A percentile compares a stretch with the other conserved stretches of the same genome.
These are phyloP conservation scores for Rhyacichthys aspro DNA, from an alignment of 2,797 vertebrate species.

Conservation along the genomic window DNA sequence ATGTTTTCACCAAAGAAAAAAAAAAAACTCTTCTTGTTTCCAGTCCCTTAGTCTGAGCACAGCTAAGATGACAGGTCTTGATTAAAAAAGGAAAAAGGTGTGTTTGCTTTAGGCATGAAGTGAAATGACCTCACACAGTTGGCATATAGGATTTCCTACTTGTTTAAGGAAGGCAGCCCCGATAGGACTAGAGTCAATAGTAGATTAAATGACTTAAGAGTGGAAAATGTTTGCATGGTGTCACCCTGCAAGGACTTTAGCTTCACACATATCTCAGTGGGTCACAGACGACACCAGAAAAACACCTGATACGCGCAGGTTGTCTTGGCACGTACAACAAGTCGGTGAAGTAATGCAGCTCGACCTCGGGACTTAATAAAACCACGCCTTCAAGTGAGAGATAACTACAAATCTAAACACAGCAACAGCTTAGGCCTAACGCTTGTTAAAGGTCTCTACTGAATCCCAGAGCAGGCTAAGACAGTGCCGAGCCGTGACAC, in stretches of 20 bases:
- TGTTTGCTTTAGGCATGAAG: conserved; percentile 21
- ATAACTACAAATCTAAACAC: conserved; percentile 21
- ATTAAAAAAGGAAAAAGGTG: conserved; percentile 14
- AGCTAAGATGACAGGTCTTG: conserved; percentile 1
- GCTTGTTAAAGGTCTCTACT: conserved; percentile 34
- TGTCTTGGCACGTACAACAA: conserved; percentile 1
- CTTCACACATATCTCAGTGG: conserved; percentile 8
- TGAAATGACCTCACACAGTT: conserved; percentile 13
- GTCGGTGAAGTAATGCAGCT: conserved; percentile 9
- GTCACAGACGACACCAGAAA: conserved; percentile 6
- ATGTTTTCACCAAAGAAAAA: background rate
- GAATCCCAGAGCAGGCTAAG: conserved; percentile 40
- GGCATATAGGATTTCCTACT: conserved; percentile 19
- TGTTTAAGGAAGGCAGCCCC: conserved; percentile 23
- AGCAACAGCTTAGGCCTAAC: conserved; percentile 17
- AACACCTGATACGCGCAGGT: conserved; percentile 3
- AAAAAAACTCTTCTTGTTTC: background rate
- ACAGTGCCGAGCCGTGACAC: conserved; percentile 49
- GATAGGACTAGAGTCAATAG: conserved; percentile 35
- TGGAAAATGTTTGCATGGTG: conserved; percentile 37
- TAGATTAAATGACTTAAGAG: conserved; percentile 38
- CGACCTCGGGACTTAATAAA: conserved; percentile 35
- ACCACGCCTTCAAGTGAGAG: conserved; percentile 8
- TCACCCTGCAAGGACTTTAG: conserved; percentile 15
- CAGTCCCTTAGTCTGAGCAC: background rate